A percentile compares a stretch with the other conserved stretches of the same genome.
These are phyloP conservation scores for Leucopternis melanops DNA, from an alignment of 2,113 vertebrate species.

Conservation along the genomic window DNA sequence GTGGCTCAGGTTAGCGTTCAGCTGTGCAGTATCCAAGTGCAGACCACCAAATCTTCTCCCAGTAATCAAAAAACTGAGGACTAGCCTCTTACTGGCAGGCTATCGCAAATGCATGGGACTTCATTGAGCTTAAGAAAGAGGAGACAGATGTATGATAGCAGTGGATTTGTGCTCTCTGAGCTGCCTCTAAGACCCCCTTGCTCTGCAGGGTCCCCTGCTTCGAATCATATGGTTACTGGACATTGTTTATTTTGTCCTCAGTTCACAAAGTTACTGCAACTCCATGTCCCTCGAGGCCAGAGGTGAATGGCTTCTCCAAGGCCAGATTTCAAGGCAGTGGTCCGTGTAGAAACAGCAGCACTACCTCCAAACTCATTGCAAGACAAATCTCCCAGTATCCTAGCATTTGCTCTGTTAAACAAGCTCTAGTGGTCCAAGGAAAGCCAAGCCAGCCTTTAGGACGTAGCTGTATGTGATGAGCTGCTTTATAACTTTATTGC, in stretches of 20 bases:
- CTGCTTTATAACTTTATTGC: constrained; percentile 27
- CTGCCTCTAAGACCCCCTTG: background rate
- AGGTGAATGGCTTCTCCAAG: background rate
- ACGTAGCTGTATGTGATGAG: background rate
- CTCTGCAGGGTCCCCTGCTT: background rate
- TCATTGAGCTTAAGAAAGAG: background rate
- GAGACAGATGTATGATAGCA: background rate
- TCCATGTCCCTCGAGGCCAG: background rate
- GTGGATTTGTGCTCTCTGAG: background rate
- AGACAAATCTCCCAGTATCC: background rate
- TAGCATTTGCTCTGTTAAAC: constrained; percentile 54
- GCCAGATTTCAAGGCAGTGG: background rate
- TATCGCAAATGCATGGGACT: background rate
- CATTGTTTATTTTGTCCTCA: background rate
- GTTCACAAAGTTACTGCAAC: background rate
- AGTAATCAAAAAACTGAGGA: background rate
- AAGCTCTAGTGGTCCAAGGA: constrained; percentile 17
- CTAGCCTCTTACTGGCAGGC: background rate
- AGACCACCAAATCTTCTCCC: background rate
- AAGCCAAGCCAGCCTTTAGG: constrained; percentile 16
- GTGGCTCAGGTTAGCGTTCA: background rate
- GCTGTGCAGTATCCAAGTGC: background rate
- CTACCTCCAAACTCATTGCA: background rate
- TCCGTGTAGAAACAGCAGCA: background rate
- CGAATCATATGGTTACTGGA: background rate